Base-by-base conservation (phyloP, 1,140 invertebrate species). In the Oreohelix idahoensis region DNA sequence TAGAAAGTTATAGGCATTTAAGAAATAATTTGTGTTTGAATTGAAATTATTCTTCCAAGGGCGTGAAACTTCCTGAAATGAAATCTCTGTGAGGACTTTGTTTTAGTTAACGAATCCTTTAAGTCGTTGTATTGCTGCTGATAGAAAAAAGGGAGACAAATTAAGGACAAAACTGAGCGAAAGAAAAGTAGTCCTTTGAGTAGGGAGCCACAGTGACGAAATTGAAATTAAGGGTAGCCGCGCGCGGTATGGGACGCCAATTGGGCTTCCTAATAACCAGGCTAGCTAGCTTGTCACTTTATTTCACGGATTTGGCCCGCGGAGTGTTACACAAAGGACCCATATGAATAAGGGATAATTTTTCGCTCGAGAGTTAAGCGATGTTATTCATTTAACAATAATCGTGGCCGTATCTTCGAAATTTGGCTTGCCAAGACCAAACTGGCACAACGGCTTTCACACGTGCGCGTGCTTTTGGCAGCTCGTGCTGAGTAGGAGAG, bases 391-490 rank as follows among this genome's bases (percentile, higher is more conserved):
- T 66, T 66, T 66, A 29, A 29, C n/a, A 66, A 32, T 66, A 66
- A 66, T 66, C 63, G 32, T 4, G 32, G 63, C 63, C 63, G 63
- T 66, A 66, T 66, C 63, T 32, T 29, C 20, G 63, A 66, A 66
- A 66, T 66, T 66, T 66, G 63, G 63, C 29, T 66, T 66, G 63
- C 29, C 63, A 66, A 66, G 63, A 15, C n/a, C 63, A 66, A 66
- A 66, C 63, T 13, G 63, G 63, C 63, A 66, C 29, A 32, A 11
- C 29, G 63, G 29, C 29, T 66, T 66, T 66, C n/a, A 66, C 1
- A 32, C 23, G 63, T 32, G 63, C 5, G 17, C 51, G n/a, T 66
- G 63, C 5, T 66, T 35, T 66, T 66, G 63, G 63, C 63, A 66
- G 63, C 8, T 66, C 63, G 5, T 66, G 63, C 63, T 66, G 63